Evolutionary conservation across 2,888 invertebrate species (phyloP).

Genomic region (Lamellibrachia satsuma): DNA sequence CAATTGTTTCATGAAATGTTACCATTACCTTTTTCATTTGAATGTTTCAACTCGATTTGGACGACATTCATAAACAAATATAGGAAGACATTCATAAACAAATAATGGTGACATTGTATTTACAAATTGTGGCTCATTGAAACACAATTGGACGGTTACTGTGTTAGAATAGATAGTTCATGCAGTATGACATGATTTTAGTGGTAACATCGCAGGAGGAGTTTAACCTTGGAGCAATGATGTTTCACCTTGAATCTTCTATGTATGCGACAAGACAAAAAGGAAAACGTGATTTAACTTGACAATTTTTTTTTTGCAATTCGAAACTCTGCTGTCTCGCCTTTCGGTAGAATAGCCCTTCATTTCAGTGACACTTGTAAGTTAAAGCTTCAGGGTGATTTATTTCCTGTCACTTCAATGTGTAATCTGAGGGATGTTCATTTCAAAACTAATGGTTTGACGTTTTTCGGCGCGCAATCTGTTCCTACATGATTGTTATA

Average conservation of each 20-base stretch:
- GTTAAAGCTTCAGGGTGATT: slow-evolving; percentile 12
- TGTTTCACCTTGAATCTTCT: background rate
- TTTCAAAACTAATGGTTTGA: background rate
- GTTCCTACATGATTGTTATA: background rate
- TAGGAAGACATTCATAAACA: too few species aligned
- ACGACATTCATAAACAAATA: too few species aligned
- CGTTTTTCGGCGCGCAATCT: background rate
- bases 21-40: too few species aligned
- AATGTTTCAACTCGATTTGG: too few species aligned
- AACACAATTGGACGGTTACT: too few species aligned
- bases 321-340: background rate
- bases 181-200: too few species aligned
- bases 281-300: background rate
- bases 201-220: too few species aligned
- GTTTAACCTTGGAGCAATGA: too few species aligned
- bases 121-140: too few species aligned
- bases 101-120: too few species aligned
- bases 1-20: too few species aligned
- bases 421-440: slow-evolving; percentile 9
- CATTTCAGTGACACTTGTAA: background rate
- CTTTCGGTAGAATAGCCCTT: background rate
- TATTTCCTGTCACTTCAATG: background rate
- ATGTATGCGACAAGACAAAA: background rate
- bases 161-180: too few species aligned
- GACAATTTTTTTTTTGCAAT: background rate